A percentile compares a stretch with the other conserved stretches of the same genome.
Evolutionary conservation across 2,888 invertebrate species (phyloP).

Genomic region (Metallyticus violacea): DNA sequence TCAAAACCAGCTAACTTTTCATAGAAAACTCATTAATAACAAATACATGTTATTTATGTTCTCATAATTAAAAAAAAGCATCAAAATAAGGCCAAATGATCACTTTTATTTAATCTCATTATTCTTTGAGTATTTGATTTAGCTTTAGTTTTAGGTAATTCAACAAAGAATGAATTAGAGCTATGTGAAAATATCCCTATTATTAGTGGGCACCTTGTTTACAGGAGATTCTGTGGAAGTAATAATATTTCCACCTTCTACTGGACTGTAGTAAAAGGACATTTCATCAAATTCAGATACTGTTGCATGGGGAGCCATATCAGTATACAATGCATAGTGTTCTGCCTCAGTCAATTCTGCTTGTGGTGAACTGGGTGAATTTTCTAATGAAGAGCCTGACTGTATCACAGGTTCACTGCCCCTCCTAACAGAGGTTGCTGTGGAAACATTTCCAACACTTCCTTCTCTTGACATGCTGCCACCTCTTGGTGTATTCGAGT

Average conservation of each 20-base stretch:
- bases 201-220: neutral
- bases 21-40: neutral
- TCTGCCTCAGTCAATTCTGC: conserved; percentile 79
- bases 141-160: neutral
- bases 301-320: conserved; percentile 81
- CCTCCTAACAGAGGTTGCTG: conserved; percentile 12
- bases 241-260: conserved; percentile 72
- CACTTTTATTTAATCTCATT: neutral
- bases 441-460: conserved; percentile 22
- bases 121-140: neutral
- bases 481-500: neutral
- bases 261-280: conserved; percentile 81
- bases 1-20: neutral
- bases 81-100: neutral
- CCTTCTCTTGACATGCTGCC: conserved; percentile 15
- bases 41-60: neutral
- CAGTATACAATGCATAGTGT: conserved; percentile 83
- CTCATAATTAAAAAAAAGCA: neutral
- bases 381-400: neutral
- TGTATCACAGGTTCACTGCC: neutral
- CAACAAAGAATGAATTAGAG: neutral
- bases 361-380: conserved; percentile 44
- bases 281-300: conserved; percentile 85
- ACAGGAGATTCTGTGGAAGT: conserved; percentile 3
- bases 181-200: conserved; percentile 27